Evolutionary conservation across 2,113 vertebrate species (phyloP).

Genomic region (Petromus typicus): DNA sequence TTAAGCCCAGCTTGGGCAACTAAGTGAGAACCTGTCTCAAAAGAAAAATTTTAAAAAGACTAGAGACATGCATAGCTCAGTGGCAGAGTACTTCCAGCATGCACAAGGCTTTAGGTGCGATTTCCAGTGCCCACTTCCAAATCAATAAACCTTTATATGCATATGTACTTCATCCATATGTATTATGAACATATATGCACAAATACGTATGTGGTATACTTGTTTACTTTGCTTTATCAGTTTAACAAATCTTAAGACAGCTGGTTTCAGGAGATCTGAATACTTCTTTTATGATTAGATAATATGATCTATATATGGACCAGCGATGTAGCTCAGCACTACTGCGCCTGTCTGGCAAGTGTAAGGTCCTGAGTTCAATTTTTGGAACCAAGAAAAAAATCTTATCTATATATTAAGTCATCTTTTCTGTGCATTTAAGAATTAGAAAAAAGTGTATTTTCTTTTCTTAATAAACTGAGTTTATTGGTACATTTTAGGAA

Average conservation of each 20-base stretch:
- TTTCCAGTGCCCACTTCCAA: background rate
- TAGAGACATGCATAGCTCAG: background rate
- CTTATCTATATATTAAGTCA: background rate
- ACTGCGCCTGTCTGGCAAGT: too few relatives aligned
- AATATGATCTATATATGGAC: background rate
- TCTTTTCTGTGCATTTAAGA: slow-evolving; percentile 48
- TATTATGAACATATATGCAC: background rate
- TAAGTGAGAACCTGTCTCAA: background rate
- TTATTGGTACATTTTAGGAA: too few relatives aligned
- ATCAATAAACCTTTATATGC: slow-evolving; percentile 33
- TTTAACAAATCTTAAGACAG: slow-evolving; percentile 34
- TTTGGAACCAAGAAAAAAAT: background rate
- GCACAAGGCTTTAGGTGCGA: background rate
- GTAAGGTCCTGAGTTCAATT: too few relatives aligned
- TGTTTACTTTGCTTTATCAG: background rate
- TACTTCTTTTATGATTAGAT: background rate
- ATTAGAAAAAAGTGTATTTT: background rate
- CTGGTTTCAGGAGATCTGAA: background rate
- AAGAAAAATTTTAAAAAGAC: background rate
- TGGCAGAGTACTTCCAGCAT: background rate
- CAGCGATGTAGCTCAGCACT: too few relatives aligned
- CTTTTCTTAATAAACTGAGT: too few relatives aligned
- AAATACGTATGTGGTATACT: background rate
- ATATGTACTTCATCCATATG: background rate
- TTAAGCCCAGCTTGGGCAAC: background rate